These are phyloP conservation scores for Vanessa atalanta DNA, from an alignment of 1,140 invertebrate species.

Conservation along the genomic window DNA sequence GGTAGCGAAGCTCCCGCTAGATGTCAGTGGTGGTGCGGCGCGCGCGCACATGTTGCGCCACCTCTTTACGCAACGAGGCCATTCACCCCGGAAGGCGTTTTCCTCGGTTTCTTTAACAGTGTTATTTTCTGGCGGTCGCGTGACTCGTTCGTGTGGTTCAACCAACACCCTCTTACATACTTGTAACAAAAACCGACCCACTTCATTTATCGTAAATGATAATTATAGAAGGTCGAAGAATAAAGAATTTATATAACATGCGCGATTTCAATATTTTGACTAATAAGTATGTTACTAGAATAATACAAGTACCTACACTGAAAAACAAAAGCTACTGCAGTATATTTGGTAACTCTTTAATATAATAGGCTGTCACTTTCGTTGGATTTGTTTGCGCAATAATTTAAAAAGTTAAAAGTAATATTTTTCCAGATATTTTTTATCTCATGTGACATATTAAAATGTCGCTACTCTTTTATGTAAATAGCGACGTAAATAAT, in stretches of 20 bases:
- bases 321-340: no score
- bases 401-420: slow-evolving; percentile 3
- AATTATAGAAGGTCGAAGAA: not conserved
- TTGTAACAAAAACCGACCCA: not conserved
- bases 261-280: no score
- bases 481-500: slow-evolving; percentile 21
- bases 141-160: slow-evolving; percentile 68
- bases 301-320: no score
- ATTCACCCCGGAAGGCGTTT: slow-evolving; percentile 79
- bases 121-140: slow-evolving; percentile 73
- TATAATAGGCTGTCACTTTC: slow-evolving; percentile 3
- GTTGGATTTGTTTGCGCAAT: slow-evolving; percentile 6
- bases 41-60: slow-evolving; percentile 67
- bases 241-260: not conserved
- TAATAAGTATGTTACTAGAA: no score
- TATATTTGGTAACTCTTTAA: not conserved
- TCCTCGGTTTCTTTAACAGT: slow-evolving; percentile 78
- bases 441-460: slow-evolving; percentile 15
- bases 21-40: slow-evolving; percentile 38
- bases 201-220: not conserved
- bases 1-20: slow-evolving; percentile 30
- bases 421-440: not conserved
- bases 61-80: slow-evolving; percentile 76
- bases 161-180: slow-evolving; percentile 50
- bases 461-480: slow-evolving; percentile 5